Evolutionary conservation across 2,888 invertebrate species (phyloP).

Genomic region (Yponomeuta cagnagella): DNA sequence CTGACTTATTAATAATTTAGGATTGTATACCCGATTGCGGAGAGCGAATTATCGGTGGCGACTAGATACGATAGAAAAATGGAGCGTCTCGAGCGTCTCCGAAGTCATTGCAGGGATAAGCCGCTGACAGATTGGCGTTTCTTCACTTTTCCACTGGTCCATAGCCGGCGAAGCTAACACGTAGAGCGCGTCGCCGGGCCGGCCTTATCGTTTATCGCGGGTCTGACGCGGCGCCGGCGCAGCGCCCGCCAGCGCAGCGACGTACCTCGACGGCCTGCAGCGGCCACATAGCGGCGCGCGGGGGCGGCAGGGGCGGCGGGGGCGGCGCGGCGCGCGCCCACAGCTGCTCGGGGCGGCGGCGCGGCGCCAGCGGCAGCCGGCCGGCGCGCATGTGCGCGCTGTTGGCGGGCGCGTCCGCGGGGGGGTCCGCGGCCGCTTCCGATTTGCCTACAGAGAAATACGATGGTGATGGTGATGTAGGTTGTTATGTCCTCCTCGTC

Average conservation of each 20-base stretch:
- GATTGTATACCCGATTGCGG: too few relatives aligned
- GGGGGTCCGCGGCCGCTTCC: slow-evolving; percentile 21
- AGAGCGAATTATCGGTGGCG: too few relatives aligned
- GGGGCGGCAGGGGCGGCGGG: slow-evolving; percentile 54
- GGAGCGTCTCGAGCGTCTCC: too few relatives aligned
- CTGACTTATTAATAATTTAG: too few relatives aligned
- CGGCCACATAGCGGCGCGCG: slow-evolving; percentile 56
- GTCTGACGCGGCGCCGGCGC: neutral
- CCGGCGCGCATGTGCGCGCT: slow-evolving; percentile 51
- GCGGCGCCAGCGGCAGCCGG: slow-evolving; percentile 41
- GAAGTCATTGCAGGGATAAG: too few relatives aligned
- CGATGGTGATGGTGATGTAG: neutral
- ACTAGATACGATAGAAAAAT: too few relatives aligned
- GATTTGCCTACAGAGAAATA: slow-evolving; percentile 31
- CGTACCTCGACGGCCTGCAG: slow-evolving; percentile 48
- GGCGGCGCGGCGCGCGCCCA: slow-evolving; percentile 52
- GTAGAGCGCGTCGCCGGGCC: too few relatives aligned
- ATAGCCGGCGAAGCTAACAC: too few relatives aligned
- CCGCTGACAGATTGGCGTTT: too few relatives aligned
- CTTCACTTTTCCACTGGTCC: too few relatives aligned
- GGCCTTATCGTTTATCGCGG: too few relatives aligned
- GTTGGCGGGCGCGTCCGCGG: slow-evolving; percentile 53
- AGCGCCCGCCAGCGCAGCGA: neutral
- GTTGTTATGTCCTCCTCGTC: neutral
- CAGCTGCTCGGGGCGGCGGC: slow-evolving; percentile 33